Conservation (phyloP, 2,797 vertebrate genomes). For the Danio aesculapii region DNA sequence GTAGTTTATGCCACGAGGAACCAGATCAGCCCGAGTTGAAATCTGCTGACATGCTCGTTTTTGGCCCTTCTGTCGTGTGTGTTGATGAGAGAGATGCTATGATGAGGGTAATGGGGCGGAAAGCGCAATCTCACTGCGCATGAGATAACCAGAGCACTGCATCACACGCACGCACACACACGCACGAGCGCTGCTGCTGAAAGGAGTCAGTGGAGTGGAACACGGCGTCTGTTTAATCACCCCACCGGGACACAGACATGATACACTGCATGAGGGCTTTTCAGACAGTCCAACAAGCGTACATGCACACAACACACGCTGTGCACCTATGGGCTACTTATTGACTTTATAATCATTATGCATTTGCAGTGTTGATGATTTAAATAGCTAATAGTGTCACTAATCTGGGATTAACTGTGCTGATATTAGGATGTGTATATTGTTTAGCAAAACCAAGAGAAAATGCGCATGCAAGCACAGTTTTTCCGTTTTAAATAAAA, state of each 20-base stretch:
- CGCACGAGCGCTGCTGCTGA: slow-evolving; percentile 35
- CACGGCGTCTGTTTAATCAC: slow-evolving; percentile 64
- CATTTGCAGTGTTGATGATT: neutral
- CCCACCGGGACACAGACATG: slow-evolving; percentile 57
- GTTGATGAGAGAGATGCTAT: slow-evolving; percentile 61
- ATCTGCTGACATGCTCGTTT: slow-evolving; percentile 44
- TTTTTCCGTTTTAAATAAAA: neutral
- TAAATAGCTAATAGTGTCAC: neutral
- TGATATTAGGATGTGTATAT: neutral
- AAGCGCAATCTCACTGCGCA: slow-evolving; percentile 71
- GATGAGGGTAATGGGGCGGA: slow-evolving; percentile 78
- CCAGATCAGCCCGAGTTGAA: slow-evolving; percentile 19
- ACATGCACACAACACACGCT: neutral
- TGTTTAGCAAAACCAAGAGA: neutral
- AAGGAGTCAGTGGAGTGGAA: slow-evolving; percentile 56
- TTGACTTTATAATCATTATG: neutral
- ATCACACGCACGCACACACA: slow-evolving; percentile 8
- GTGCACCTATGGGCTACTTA: neutral
- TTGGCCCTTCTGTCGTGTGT: neutral
- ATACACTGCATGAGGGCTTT: slow-evolving; percentile 15
- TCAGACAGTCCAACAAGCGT: neutral
- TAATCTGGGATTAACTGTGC: neutral
- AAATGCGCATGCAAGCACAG: neutral
- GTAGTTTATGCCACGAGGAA: neutral
- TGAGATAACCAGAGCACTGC: slow-evolving; percentile 65